Evolutionary conservation across 2,888 invertebrate species (phyloP).

Genomic region (Emesis castigata): DNA sequence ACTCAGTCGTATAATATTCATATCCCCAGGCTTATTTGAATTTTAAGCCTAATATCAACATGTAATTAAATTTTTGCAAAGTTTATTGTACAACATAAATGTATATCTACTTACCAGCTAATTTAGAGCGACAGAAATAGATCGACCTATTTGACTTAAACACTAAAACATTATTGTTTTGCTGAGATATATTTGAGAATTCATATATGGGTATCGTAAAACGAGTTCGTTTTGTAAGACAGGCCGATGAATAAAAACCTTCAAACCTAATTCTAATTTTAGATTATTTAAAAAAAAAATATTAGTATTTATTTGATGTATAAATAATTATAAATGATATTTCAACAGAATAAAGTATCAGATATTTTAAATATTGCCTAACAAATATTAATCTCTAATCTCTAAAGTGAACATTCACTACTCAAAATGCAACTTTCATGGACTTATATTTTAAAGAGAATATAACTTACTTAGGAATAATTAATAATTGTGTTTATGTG

Average conservation of each 20-base stretch:
- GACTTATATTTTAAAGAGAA: no score
- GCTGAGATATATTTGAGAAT: not conserved
- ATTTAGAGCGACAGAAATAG: not conserved
- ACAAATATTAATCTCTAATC: not conserved
- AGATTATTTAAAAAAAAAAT: not conserved
- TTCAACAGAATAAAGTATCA: not conserved
- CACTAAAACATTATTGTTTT: not conserved
- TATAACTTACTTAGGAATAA: no score
- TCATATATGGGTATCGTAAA: not conserved
- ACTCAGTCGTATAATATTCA: not conserved
- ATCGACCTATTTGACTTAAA: not conserved
- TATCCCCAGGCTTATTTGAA: not conserved
- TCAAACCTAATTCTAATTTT: not conserved
- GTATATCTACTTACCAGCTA: not conserved
- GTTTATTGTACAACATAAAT: not conserved
- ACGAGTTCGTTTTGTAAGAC: no score
- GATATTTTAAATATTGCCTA: not conserved
- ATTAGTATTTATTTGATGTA: not conserved
- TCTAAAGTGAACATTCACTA: not conserved
- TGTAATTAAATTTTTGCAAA: constrained; percentile 8
- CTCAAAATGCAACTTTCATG: no score
- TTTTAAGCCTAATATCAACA: constrained; percentile 23
- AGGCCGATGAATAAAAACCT: no score
- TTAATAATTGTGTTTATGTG: no score
- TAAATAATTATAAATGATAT: not conserved